These are phyloP conservation scores for Microplitis demolitor DNA, from an alignment of 1,140 invertebrate species.

Conservation along the genomic window DNA sequence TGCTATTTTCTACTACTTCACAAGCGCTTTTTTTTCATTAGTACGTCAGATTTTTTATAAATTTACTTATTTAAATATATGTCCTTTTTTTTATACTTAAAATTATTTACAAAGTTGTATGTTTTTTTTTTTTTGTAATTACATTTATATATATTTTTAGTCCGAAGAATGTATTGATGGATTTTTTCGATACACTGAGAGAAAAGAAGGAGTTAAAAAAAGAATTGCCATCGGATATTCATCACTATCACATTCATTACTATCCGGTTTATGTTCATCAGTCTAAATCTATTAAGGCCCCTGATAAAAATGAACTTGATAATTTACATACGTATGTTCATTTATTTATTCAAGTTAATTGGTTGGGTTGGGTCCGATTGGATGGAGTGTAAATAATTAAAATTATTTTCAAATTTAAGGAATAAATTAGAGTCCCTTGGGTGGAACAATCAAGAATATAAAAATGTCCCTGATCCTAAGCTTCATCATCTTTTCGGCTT, in stretches of 20 bases:
- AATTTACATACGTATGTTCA: constrained; percentile 38
- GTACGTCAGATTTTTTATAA: neutral
- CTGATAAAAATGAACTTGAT: constrained; percentile 39
- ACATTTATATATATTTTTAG: constrained; percentile 8
- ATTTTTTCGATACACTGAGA: constrained; percentile 10
- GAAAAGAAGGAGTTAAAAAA: constrained; percentile 35
- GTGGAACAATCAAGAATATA: constrained; percentile 41
- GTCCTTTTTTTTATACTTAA: no score
- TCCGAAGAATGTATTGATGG: constrained; percentile 18
- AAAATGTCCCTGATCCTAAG: constrained; percentile 38
- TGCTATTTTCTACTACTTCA: neutral
- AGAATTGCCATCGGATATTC: constrained; percentile 29
- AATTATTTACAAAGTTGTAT: no score
- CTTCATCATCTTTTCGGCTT: constrained; percentile 32
- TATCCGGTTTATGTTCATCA: constrained; percentile 35
- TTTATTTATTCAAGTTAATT: constrained; percentile 18
- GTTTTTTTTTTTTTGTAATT: neutral
- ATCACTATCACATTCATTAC: constrained; percentile 51
- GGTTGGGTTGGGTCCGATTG: neutral
- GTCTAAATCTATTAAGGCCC: constrained; percentile 30
- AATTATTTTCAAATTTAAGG: constrained; percentile 26
- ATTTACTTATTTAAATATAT: neutral
- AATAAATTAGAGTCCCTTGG: constrained; percentile 40
- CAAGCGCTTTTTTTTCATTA: constrained; percentile 20
- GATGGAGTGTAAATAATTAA: neutral